Base-by-base conservation (phyloP, 2,113 vertebrate species). In the Megaleporinus macrocephalus region DNA sequence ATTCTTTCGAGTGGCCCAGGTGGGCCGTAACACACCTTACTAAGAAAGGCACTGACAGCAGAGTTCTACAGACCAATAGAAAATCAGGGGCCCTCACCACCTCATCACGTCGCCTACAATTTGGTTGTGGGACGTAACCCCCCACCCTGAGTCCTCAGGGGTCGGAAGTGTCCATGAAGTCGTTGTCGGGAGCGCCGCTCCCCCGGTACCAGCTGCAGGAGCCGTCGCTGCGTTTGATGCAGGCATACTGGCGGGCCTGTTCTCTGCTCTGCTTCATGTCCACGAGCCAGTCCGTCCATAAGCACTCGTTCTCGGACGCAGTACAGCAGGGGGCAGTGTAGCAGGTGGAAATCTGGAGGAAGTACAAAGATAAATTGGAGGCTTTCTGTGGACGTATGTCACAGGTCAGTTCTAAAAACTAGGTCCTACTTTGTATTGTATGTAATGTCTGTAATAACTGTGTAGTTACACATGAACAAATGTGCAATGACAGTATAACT, bases 201-300 rank as follows among this genome's bases (percentile, higher is more conserved):
- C 93, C 95, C 14, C 91, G 87, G 89, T 96, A 96, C 97, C 97
- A 99, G 91, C 93, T 95, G 84, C 97, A 99, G 82, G 92, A 94
- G 68, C 95, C 95, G 13, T 97, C 94, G 0, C 88, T 94, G 69
- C 93, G 91, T 85, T 95, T 95, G 89, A 96, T 95, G 68, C 97
- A 98, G 89, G 96, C 94, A 0, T 94, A 95, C 82, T 98, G 93
- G 71, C 95, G 91, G 68, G 96, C 95, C 89, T 97, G 96, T 78
- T 96, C 92, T 47, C 95, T 95, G 0, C 95, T 94, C 18, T 95
- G 91, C 79, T 90, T 95, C 86, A 93, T 88, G 85, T 96, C 96
- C 82, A 95, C 83, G 83, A 96, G 90, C 96, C 96, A 96, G 89
- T 97, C 96, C 11, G 94, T 97, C 96, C 96, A 98, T 87, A 96